Base-by-base conservation (phyloP, 1,140 invertebrate genomes). In the Danaus melanippus region DNA sequence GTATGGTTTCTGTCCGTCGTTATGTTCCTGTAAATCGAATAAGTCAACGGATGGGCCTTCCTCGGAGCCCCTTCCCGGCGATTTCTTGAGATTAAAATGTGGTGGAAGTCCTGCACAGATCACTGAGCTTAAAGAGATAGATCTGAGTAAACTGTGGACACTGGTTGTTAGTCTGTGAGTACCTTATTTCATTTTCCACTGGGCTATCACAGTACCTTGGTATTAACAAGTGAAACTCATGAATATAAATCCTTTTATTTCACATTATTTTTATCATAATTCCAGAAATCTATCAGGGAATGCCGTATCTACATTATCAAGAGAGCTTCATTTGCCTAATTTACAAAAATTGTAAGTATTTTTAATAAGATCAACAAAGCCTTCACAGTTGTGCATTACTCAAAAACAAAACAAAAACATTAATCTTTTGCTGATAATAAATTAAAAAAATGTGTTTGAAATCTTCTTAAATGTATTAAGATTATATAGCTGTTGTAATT, bases 201-300 rank as follows among this genome's bases (percentile, higher is more conserved):
- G 6, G 0, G 21, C 2, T 32, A 32, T 32, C 21, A 32, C 21
- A 7, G 7, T 32, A 32, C 2, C 21, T 32, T 32, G 4, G 5
- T 32, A 32, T 32, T 15, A 21, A 21, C 17, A 21, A 21, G 17
- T 21, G 17, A 21, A 21, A 7, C 21, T 32, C 7, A 32, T 32
- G 2, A 32, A 5, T 32, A 32, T 0, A 32, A 32, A 32, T 8
- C 2, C 21, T 32, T 1, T 32, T 32, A 32, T 32, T 32, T 32
- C 2, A 39, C 12, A 43, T 2, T 54, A 10, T 51, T 46, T 56
- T 12, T 52, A 50, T 57, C 11, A 42, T 55, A 8, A 15, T 75
- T 83, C 39, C 68, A 88, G 86, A 56, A 86, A 88, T 64, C 62
- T 88, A 56, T 87, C 86, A 17, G 84, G 79, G 17, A 88, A 87